phyloP scores from a whole-genome alignment of 2,888 invertebrate species.

The Catonia carolina region DNA sequence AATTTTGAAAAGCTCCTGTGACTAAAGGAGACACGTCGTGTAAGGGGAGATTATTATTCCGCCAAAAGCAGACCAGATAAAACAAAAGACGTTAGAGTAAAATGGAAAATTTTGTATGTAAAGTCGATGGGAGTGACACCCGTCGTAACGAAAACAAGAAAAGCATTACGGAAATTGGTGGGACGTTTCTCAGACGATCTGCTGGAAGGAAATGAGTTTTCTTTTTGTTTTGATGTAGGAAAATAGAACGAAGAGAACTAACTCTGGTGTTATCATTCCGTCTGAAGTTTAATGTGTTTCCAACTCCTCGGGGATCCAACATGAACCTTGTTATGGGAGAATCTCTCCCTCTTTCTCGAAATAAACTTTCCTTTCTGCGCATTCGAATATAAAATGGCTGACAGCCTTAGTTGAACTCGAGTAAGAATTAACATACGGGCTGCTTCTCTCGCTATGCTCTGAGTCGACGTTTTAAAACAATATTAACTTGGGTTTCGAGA shows the following conservation, averaged over 20 bases:
- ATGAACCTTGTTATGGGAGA: conserved; percentile 11
- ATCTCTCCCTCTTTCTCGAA: conserved; percentile 12
- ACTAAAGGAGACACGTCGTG: conserved; percentile 15
- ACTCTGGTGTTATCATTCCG: conserved; percentile 22
- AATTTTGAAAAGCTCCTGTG: conserved; percentile 30
- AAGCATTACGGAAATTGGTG: conserved; percentile 21
- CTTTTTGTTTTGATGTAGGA: conserved; percentile 27
- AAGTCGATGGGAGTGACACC: conserved; percentile 11
- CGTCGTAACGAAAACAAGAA: conserved; percentile 15
- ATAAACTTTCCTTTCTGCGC: conserved; percentile 22
- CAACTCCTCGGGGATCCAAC: conserved; percentile 16
- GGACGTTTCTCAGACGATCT: conserved; percentile 20
- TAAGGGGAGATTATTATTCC: conserved; percentile 14
- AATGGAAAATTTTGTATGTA: conserved; percentile 13
- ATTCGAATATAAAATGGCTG: conserved; percentile 25
- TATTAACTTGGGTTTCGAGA: conserved; percentile 10
- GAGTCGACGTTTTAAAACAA: conserved; percentile 9
- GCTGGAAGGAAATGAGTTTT: conserved; percentile 29
- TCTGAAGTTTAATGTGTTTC: conserved; percentile 23
- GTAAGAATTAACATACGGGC: conserved; percentile 10
- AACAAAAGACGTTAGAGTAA: conserved; percentile 21
- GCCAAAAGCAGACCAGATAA: conserved; percentile 18
- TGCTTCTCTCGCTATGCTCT: neutral
- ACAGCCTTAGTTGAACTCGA: conserved; percentile 6
- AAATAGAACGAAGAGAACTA: conserved; percentile 1